Evolutionary conservation across 2,113 vertebrate species (phyloP), one percentile per base, ranked within the genome.

Genomic region (Pandion haliaetus): DNA sequence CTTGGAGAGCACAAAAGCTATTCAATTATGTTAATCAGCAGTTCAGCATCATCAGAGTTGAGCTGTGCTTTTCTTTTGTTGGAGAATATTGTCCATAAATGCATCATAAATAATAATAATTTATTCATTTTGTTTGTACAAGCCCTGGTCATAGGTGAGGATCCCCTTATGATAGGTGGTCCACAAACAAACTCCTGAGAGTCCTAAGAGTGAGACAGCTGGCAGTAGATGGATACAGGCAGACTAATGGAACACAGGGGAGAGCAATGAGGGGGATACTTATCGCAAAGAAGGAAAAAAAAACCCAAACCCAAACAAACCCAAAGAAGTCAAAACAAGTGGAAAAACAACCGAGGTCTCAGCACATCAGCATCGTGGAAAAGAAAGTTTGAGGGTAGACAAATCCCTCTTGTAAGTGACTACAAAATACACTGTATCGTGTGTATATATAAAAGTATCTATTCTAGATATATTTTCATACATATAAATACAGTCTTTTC

Each of bases 41-140:
- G 36, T 85, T 96, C 88, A 57, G 52, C 87, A 90, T 96, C 88
- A 88, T 98, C 61, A 54, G 90, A 94, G 57, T 95, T 83, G 74
- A 90, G 85, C 93, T 93, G 88, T 95, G 86, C 66, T 97, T 96
- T 95, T 93, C 97, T 96, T 95, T 91, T 96, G 13, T 91, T 28
- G 6, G 72, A 94, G 78, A 82, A 52, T 87, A 63, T 57, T 72
- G 52, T 63, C 47, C 20, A 11, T 93, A 95, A 95, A 89, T 90
- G 58, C 80, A 79, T 94, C 69, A 54, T 78, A 74, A 47, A 38
- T 54, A 10, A 72, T 89, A 63, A 24, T 74, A 12, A 34, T 49
- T 71, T 17, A 28, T 78, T 58, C 69, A 45, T 72, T 88, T 58
- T 80, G 50, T 72, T 88, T 82, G 54, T 69, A n/a, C 15, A 52